phyloP scores from a whole-genome alignment of 2,888 invertebrate species.

The Loripinus fragilis region DNA sequence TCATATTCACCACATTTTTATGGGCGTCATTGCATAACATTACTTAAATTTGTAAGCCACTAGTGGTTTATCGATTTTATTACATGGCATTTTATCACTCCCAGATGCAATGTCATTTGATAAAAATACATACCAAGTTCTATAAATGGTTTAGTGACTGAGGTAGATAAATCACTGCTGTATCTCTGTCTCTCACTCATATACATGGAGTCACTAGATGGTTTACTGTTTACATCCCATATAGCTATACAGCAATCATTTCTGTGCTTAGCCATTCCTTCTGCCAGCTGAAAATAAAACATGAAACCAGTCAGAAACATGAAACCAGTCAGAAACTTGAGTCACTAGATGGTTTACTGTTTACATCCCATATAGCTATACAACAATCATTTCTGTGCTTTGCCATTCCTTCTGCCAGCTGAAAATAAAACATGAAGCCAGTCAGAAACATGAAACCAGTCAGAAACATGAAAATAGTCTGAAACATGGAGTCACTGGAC shows the following conservation, averaged over 20 bases:
- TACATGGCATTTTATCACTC: too few species aligned
- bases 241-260: slow-evolving; percentile 94
- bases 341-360: slow-evolving; percentile 62
- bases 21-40: too few species aligned
- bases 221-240: slow-evolving; percentile 90
- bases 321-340: too few species aligned
- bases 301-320: too few species aligned
- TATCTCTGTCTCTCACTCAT: slow-evolving; percentile 67
- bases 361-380: slow-evolving; percentile 94
- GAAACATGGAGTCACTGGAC: slow-evolving; percentile 58
- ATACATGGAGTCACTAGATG: slow-evolving; percentile 51
- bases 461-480: too few species aligned
- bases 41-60: too few species aligned
- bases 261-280: slow-evolving; percentile 94
- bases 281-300: slow-evolving; percentile 87
- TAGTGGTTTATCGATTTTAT: too few species aligned
- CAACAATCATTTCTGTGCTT: slow-evolving; percentile 95
- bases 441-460: too few species aligned
- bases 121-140: slow-evolving; percentile 73
- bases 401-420: slow-evolving; percentile 93
- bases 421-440: too few species aligned
- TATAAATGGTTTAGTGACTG: slow-evolving; percentile 61
- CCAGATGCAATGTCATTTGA: too few species aligned
- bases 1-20: too few species aligned
- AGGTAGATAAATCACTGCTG: slow-evolving; percentile 38